Evolutionary conservation across 2,888 invertebrate species (phyloP), one percentile per base, ranked within the genome.

Genomic region (Meteorus cinctellus): DNA sequence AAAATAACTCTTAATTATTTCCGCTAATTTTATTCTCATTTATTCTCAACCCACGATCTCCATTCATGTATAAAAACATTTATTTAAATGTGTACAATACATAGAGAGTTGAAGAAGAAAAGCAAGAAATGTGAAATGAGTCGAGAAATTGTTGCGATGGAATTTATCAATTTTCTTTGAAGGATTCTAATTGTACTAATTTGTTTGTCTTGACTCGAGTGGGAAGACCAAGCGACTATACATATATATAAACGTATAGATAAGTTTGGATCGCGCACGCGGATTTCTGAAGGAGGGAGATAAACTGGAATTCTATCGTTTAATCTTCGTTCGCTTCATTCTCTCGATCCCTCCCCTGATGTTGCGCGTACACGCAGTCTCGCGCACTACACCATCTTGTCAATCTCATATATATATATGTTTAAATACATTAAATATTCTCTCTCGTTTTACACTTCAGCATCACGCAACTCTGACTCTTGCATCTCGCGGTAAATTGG

Each of bases 91-190:
- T 70, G n/a, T 59, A 36, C 41, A 55, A 69, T 41, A 74, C 62
- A 29, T 8, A 63, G 31, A 12, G 68, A 72, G 66, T 71, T 63
- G 67, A 78, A 68, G 75, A 72, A 77, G 75, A 55, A 41, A 41
- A 59, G 14, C 70, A 55, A 65, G 65, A 80, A 78, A 73, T 73
- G 86, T 89, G 89, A 89, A 89, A 89, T 89, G 89, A 89, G 86
- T 88, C 89, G 89, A 82, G 88, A 89, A 89, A 89, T 89, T 88
- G 89, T 89, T 88, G 85, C 86, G 83, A 81, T 84, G 89, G 89
- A 89, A 89, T 89, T 89, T 89, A 89, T 89, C 89, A 89, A 89
- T 89, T 89, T 89, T 89, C 89, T 89, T 89, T 88, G 89, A 88
- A 86, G 88, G 86, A 88, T 86, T 89, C 87, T 89, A 89, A 89